Base-by-base conservation (phyloP, 2,888 invertebrate genomes). In the Petrolisthes cinctipes region DNA sequence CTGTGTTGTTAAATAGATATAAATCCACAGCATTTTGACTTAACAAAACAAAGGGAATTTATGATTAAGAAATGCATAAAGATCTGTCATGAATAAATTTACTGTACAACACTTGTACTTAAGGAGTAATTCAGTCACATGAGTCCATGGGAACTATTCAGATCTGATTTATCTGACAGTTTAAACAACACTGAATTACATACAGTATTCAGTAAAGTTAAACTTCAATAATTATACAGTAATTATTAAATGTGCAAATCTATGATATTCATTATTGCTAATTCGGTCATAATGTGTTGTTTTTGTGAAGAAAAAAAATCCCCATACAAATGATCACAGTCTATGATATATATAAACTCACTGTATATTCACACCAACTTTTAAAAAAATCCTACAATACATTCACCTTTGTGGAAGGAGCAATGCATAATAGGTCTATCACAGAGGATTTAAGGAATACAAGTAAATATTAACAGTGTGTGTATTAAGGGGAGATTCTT, bases 361-460 rank as follows among this genome's bases (percentile, higher is more conserved):
- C 73, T 83, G 81, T 71, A 88, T 83, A 88, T 53, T 83, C 76
- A 84, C 87, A 88, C 51, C 83, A 80, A 88, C 81, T 61, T 81
- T 37, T 56, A 68, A 71, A 83, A 83, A 87, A 88, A 84, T 75
- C 81, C 87, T 81, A 84, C 82, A 88, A 88, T 80, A 83, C 84
- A 66, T 86, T 84, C 78, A 88, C 83, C 83, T 88, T 88, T 84
- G 83, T 88, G 84, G 84, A 86, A 86, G 83, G 86, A 88, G 84
- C 82, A 78, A 79, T 88, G 87, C 81, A 88, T 83, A 80, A 80
- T 84, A 88, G 83, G 87, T 88, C 87, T 88, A 88, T 88, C 87
- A 88, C 87, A 88, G 87, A 37, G 87, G 87, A 88, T 84, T 88
- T 88, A 88, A 84, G 87, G 87, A 88, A 88, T 88, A 86, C 81